phyloP scores from a whole-genome alignment of 2,113 vertebrate genomes.

The Tinamus guttatus region DNA sequence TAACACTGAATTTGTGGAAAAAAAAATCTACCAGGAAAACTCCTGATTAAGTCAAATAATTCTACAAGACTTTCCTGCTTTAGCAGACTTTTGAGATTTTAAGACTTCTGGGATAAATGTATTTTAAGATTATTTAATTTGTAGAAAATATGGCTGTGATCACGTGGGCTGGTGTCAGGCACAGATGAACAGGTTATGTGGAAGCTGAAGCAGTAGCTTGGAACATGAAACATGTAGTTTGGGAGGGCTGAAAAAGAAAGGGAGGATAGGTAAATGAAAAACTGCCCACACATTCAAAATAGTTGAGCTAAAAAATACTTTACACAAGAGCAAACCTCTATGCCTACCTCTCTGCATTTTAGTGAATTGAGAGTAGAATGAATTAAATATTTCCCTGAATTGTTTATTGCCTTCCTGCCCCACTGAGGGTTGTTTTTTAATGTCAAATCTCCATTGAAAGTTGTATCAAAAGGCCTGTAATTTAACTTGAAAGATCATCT shows the following conservation, averaged over 20 bases:
- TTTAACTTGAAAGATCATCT: slow-evolving; percentile 61
- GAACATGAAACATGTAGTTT: neutral
- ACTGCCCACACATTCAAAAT: neutral
- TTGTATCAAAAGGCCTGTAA: slow-evolving; percentile 31
- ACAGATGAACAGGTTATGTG: neutral
- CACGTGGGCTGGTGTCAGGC: neutral
- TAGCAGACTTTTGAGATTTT: neutral
- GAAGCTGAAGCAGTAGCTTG: neutral
- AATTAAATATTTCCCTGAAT: neutral
- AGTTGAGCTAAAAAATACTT: neutral
- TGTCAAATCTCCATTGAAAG: slow-evolving; percentile 44
- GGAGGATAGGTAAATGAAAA: neutral
- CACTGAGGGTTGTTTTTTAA: neutral
- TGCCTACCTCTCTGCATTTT: neutral
- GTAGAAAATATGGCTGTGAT: neutral
- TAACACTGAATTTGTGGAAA: neutral
- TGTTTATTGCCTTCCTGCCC: slow-evolving; percentile 21
- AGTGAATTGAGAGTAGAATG: neutral
- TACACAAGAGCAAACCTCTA: neutral
- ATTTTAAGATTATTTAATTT: neutral
- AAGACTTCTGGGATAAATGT: neutral
- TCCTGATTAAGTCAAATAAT: neutral
- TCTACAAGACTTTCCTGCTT: neutral
- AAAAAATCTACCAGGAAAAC: neutral
- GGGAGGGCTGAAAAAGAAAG: neutral